Percentiles rank a stretch among this genome's conserved stretches.
Evolutionary conservation across 2,888 invertebrate species (phyloP).

Genomic region (Antheraea assamensis): DNA sequence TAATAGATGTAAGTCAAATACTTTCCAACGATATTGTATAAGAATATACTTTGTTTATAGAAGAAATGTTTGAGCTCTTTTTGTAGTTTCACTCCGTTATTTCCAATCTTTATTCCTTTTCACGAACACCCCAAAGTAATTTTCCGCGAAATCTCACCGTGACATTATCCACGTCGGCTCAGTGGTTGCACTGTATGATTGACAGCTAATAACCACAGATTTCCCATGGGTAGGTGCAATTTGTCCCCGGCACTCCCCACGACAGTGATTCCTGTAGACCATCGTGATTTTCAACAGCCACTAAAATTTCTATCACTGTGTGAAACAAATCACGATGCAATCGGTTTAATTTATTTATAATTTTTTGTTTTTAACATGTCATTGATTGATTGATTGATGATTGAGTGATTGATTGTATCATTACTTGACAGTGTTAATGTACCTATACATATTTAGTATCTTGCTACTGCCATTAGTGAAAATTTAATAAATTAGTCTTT

Average conservation of each 20-base stretch:
- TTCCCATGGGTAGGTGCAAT: constrained; percentile 66
- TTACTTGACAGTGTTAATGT: no score
- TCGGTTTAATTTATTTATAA: not conserved
- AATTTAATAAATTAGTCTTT: no score
- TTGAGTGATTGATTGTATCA: no score
- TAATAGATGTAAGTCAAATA: no score
- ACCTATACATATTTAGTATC: no score
- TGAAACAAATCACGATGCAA: not conserved
- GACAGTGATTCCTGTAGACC: not conserved
- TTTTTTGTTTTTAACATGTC: not conserved
- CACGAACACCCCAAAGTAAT: constrained; percentile 3
- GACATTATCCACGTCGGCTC: constrained; percentile 16
- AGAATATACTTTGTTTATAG: not conserved
- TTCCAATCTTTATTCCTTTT: constrained; percentile 5
- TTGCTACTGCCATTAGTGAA: no score
- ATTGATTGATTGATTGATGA: no score
- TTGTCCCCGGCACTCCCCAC: constrained; percentile 51
- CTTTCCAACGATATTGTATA: no score
- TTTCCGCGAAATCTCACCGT: not conserved
- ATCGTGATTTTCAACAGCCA: constrained; percentile 17
- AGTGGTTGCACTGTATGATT: constrained; percentile 50
- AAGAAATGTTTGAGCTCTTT: not conserved
- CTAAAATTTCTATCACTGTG: not conserved
- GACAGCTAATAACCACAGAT: constrained; percentile 77
- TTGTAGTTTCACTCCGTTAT: not conserved